Conservation (phyloP, 2,113 vertebrate species). For the Cyphomyrus discorhynchus region DNA sequence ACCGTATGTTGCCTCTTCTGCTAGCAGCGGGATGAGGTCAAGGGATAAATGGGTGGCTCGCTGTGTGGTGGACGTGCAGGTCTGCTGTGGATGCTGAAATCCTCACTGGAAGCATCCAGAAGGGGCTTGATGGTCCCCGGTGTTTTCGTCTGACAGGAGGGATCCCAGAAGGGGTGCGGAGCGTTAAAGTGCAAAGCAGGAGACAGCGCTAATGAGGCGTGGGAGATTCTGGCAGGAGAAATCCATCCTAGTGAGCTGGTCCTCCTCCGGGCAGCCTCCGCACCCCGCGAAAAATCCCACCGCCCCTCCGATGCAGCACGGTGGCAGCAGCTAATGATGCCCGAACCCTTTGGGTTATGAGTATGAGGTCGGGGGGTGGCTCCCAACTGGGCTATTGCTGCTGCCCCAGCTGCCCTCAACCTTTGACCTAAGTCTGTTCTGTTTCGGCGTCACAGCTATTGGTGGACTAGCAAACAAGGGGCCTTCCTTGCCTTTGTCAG, state of each 20-base stretch:
- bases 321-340: not conserved
- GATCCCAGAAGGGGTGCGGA: not conserved
- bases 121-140: constrained; percentile 7
- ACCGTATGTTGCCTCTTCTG: not conserved
- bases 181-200: not conserved
- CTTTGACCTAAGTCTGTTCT: not conserved
- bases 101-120: not conserved
- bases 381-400: not conserved
- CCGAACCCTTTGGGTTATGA: not conserved
- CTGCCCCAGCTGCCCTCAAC: not conserved
- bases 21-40: not conserved
- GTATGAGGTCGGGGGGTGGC: not conserved
- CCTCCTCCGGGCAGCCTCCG: not conserved
- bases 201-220: constrained; percentile 7
- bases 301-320: not conserved
- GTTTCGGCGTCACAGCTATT: not conserved
- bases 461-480: not conserved
- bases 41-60: not conserved
- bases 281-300: not conserved
- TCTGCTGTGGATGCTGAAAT: not conserved
- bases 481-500: not conserved
- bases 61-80: not conserved
- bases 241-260: not conserved
- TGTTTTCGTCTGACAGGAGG: not conserved
- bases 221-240: constrained; percentile 4